Base-by-base conservation (phyloP, 2,888 invertebrate genomes). In the Caenorhabditis uteleia region DNA sequence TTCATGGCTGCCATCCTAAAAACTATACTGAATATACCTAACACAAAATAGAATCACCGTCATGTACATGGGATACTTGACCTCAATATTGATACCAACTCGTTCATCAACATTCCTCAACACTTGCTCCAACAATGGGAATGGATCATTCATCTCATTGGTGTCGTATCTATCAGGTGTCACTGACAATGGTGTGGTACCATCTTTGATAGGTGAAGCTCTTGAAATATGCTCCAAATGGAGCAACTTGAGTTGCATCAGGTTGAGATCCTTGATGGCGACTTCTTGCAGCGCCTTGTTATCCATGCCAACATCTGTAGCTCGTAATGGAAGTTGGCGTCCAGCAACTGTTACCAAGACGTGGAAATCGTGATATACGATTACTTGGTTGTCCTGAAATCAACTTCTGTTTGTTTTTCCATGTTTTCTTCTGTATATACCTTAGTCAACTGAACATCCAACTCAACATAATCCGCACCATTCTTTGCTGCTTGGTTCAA, bases 381-480 rank as follows among this genome's bases (percentile, higher is more conserved):
- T 91, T 10, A 85, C 83, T 29, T 68, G 56, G 29, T 68, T 29
- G 85, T 98, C 98, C 86, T 72, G 47, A 34, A 62, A 46, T 43
- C 5, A 12, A 20, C 6, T 10, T 6, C 43, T 21, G 8, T 12
- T 6, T 6, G 10, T 43, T 8, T 21, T 43, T 16, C 43, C 8
- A 18, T 10, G 8, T 43, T 25, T 10, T 10, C 25, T n/a, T n/a
- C n/a, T n/a, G n/a, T 39, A 20, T 14, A 12, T 27, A 72, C 72
- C 86, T 94, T 94, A 78, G 93, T 93, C 55, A 98, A 87, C 84
- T 97, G 95, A 23, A 98, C 95, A 87, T 98, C 98, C 86, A 98
- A 95, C 85, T 98, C 98, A 44, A 98, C 92, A 88, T 92, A 91
- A 84, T 98, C 95, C 61, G 97, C 95, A 65, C 97, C 97, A 85